These are phyloP conservation scores for Meriones psammophilus DNA, from an alignment of 2,797 vertebrate species.

Conservation along the genomic window DNA sequence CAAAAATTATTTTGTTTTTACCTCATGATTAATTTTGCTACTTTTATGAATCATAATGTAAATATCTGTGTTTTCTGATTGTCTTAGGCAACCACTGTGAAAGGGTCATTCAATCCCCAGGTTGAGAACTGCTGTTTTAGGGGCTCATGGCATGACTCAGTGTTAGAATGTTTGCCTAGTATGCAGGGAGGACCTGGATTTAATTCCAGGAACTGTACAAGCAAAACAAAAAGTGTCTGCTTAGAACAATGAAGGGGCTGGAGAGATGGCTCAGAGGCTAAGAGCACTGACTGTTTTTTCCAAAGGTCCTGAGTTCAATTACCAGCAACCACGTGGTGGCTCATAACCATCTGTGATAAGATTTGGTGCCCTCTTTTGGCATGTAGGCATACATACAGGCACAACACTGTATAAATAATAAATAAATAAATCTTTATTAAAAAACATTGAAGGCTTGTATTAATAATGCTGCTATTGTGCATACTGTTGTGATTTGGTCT, in stretches of 20 bases:
- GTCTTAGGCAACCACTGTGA: neutral
- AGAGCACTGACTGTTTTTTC: too few species aligned
- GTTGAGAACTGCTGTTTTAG: neutral
- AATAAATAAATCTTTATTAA: neutral
- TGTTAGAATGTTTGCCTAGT: neutral
- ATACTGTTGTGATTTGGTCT: slow-evolving; percentile 50
- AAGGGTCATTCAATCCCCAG: neutral
- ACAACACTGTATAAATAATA: too few species aligned
- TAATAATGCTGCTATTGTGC: slow-evolving; percentile 10
- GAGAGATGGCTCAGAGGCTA: too few species aligned
- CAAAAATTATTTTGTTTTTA: neutral
- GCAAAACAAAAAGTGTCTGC: neutral
- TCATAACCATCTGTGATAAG: too few species aligned
- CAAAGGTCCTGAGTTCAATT: too few species aligned
- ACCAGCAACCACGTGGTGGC: too few species aligned
- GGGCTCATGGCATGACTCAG: neutral
- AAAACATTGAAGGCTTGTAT: slow-evolving; percentile 10
- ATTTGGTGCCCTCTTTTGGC: too few species aligned
- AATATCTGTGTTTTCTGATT: neutral
- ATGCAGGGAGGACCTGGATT: neutral
- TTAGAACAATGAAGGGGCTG: neutral
- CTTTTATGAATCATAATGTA: neutral
- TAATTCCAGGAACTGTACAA: neutral
- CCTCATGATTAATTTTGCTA: neutral
- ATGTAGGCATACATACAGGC: too few species aligned